These are phyloP conservation scores for Rhynchonycteris naso DNA, from an alignment of 2,797 vertebrate genomes.

Conservation along the genomic window DNA sequence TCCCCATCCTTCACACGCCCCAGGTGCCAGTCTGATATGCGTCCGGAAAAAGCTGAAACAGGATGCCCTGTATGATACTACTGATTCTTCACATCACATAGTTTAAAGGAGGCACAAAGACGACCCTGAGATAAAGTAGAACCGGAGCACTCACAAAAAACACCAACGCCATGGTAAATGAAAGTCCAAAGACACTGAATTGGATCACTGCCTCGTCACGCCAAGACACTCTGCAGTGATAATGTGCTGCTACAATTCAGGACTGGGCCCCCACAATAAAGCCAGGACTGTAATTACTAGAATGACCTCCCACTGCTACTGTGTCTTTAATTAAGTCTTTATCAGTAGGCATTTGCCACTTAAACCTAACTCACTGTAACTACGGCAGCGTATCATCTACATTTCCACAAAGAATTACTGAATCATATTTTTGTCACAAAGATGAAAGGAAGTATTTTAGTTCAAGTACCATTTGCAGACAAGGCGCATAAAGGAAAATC, in stretches of 20 bases:
- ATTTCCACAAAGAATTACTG: slow-evolving; percentile 88
- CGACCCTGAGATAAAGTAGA: slow-evolving; percentile 65
- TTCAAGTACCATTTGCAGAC: slow-evolving; percentile 87
- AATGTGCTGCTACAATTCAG: slow-evolving; percentile 78
- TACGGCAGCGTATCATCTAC: slow-evolving; percentile 84
- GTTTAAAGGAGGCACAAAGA: slow-evolving; percentile 62
- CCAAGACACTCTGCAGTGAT: slow-evolving; percentile 61
- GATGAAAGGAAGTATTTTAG: slow-evolving; percentile 87
- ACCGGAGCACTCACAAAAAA: slow-evolving; percentile 19
- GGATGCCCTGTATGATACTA: not conserved
- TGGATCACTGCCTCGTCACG: slow-evolving; percentile 76
- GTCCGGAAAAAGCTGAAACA: slow-evolving; percentile 55
- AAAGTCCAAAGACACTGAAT: not conserved
- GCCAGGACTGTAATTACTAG: slow-evolving; percentile 84
- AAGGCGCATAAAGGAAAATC: slow-evolving; percentile 78
- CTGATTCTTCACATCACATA: slow-evolving; percentile 26
- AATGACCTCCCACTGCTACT: slow-evolving; percentile 88
- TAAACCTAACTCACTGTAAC: slow-evolving; percentile 86
- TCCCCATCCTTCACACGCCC: not conserved
- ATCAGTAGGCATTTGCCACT: slow-evolving; percentile 87
- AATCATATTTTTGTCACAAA: slow-evolving; percentile 87
- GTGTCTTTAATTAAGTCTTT: slow-evolving; percentile 89
- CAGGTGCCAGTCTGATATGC: not conserved
- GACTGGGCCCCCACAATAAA: slow-evolving; percentile 83
- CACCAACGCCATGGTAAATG: not conserved